These are phyloP conservation scores for Australoheros facetus DNA, from an alignment of 2,797 vertebrate genomes.

Conservation along the genomic window DNA sequence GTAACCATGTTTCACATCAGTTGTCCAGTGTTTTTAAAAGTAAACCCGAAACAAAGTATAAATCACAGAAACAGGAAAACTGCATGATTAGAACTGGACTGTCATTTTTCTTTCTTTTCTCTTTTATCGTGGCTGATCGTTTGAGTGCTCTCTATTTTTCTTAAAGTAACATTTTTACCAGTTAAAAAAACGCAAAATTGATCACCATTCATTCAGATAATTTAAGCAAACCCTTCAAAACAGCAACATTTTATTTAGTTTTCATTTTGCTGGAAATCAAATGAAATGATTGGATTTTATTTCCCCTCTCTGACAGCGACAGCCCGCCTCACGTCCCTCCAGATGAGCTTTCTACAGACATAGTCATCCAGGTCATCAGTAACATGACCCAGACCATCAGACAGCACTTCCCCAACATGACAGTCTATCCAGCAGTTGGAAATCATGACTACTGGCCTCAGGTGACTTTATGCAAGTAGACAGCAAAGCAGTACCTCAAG, in stretches of 20 bases:
- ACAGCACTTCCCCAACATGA: slow-evolving; percentile 86
- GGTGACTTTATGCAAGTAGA: slow-evolving; percentile 51
- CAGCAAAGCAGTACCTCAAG: not conserved
- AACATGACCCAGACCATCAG: slow-evolving; percentile 91
- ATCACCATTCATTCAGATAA: not conserved
- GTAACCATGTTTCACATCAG: too few species aligned
- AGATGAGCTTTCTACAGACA: slow-evolving; percentile 87
- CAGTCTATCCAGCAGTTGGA: slow-evolving; percentile 92
- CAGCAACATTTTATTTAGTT: not conserved
- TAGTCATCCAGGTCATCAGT: slow-evolving; percentile 87
- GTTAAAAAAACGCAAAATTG: not conserved
- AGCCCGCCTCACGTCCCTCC: slow-evolving; percentile 92
- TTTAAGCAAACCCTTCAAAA: not conserved
- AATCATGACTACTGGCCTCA: slow-evolving; percentile 99
- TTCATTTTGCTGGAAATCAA: not conserved
- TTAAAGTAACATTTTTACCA: not conserved
- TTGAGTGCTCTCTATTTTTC: not conserved
- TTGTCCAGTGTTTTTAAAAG: too few species aligned
- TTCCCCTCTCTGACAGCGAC: slow-evolving; percentile 80
- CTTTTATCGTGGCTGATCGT: not conserved
- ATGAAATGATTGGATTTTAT: not conserved
- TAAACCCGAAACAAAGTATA: too few species aligned
- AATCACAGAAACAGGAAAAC: not conserved
- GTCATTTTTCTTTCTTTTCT: not conserved
- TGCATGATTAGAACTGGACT: rapidly evolving